phyloP scores from a whole-genome alignment of 1,140 invertebrate genomes.

The Euglossa dilemma region DNA sequence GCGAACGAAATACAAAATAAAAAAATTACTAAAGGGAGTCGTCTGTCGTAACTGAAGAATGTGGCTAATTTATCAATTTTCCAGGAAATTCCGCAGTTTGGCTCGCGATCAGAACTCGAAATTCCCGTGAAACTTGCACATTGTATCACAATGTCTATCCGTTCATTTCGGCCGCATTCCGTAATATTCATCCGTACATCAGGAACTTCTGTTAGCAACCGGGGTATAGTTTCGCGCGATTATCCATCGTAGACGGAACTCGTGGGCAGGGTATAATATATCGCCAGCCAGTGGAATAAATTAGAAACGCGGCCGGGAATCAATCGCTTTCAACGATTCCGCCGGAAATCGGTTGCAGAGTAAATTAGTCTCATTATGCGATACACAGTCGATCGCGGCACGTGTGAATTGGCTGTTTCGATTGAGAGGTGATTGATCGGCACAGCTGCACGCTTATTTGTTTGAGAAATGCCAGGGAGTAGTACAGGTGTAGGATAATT shows the following conservation, averaged over 20 bases:
- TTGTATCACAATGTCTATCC: too few species aligned
- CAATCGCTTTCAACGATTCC: neutral
- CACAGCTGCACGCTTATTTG: conserved; percentile 1
- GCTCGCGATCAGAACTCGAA: too few species aligned
- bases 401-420: neutral
- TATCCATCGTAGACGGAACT: neutral
- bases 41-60: too few species aligned
- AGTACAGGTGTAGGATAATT: neutral
- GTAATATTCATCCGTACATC: too few species aligned
- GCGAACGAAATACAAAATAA: too few species aligned
- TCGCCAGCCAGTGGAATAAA: neutral
- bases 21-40: too few species aligned
- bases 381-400: neutral
- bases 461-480: neutral
- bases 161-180: too few species aligned
- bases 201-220: too few species aligned
- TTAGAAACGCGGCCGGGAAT: neutral
- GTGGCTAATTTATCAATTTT: too few species aligned
- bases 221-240: too few species aligned
- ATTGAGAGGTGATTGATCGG: conserved; percentile 31
- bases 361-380: conserved; percentile 32
- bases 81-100: too few species aligned
- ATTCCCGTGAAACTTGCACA: too few species aligned
- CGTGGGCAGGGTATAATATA: neutral
- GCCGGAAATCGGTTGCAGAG: neutral